These are phyloP conservation scores for Jaculus jaculus DNA, from an alignment of 2,113 vertebrate genomes.

Conservation along the genomic window DNA sequence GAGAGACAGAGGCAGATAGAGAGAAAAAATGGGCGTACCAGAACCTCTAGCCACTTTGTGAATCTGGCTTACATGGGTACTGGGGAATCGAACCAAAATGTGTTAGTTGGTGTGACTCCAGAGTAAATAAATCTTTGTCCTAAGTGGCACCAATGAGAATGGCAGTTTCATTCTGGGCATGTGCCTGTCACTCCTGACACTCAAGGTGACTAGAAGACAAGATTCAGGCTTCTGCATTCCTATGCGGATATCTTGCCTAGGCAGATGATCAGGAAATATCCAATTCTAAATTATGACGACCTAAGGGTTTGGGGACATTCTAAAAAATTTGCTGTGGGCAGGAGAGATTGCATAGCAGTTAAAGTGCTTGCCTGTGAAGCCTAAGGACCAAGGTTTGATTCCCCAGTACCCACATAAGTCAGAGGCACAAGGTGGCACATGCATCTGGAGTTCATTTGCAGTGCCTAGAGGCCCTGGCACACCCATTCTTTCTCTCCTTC, in stretches of 20 bases:
- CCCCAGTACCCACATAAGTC: no score
- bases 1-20: no score
- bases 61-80: no score
- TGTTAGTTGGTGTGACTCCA: not conserved
- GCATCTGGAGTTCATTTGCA: no score
- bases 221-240: not conserved
- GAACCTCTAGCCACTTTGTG: no score
- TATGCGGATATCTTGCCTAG: not conserved
- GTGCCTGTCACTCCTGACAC: not conserved
- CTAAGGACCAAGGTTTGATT: no score
- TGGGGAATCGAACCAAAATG: not conserved
- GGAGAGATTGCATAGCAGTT: no score
- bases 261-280: not conserved
- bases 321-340: not conserved
- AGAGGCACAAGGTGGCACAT: no score
- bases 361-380: no score
- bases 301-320: not conserved
- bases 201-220: not conserved
- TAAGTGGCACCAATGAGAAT: not conserved
- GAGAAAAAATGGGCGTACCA: no score
- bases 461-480: no score
- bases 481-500: no score
- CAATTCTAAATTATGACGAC: not conserved
- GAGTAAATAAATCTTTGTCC: conserved; percentile 21
- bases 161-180: not conserved